Conservation (phyloP, 2,113 vertebrate species). For the Epinephelus lanceolatus region DNA sequence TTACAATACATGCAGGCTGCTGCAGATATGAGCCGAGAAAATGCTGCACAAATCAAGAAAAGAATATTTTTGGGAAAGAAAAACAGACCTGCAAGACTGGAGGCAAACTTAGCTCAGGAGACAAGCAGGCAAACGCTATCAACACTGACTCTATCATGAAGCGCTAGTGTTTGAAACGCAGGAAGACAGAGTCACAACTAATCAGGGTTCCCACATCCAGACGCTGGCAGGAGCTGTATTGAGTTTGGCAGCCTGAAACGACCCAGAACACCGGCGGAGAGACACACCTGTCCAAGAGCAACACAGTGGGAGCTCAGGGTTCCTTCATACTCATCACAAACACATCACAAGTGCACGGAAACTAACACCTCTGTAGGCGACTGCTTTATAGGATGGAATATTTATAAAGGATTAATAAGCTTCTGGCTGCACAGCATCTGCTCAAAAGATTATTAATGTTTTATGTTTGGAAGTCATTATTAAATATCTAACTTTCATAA, state of each 20-base stretch:
- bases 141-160: conserved; percentile 16
- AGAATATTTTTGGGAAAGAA: not conserved
- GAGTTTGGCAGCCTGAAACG: conserved; percentile 66
- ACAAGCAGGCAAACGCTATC: conserved; percentile 30
- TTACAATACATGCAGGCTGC: not conserved
- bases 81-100: not conserved
- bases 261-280: conserved; percentile 53
- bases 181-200: conserved; percentile 66
- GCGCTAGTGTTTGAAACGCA: conserved; percentile 51
- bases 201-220: conserved; percentile 61
- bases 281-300: conserved; percentile 62
- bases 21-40: not conserved
- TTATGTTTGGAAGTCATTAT: not conserved
- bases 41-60: not conserved
- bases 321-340: conserved; percentile 42
- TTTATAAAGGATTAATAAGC: conserved; percentile 7
- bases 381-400: not conserved
- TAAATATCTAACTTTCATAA: not conserved
- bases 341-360: conserved; percentile 8
- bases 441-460: not conserved
- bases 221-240: conserved; percentile 60
- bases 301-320: conserved; percentile 27
- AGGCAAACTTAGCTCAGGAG: conserved; percentile 9
- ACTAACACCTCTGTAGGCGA: not conserved
- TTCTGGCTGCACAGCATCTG: conserved; percentile 9